Evolutionary conservation across 2,888 invertebrate species (phyloP).

Genomic region (Rhingia campestris): DNA sequence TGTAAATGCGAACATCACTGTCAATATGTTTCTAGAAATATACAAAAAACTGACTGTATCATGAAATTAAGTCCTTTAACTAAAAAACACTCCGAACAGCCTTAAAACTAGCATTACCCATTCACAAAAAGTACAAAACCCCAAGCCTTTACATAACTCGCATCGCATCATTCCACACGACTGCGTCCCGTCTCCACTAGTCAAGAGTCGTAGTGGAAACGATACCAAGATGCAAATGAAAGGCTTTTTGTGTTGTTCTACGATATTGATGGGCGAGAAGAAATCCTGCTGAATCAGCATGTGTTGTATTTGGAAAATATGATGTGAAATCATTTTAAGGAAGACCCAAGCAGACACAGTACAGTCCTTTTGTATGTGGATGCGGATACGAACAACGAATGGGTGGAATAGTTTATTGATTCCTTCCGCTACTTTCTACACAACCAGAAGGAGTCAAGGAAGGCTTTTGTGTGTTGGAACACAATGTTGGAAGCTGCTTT

Average conservation of each 20-base stretch:
- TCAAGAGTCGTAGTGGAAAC: neutral
- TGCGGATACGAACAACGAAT: constrained; percentile 19
- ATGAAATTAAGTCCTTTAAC: too few relatives aligned
- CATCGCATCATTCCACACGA: too few relatives aligned
- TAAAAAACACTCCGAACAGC: too few relatives aligned
- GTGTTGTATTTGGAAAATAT: constrained; percentile 33
- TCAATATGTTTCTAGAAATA: too few relatives aligned
- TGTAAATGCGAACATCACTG: too few relatives aligned
- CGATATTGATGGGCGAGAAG: constrained; percentile 36
- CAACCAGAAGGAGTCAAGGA: neutral
- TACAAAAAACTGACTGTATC: too few relatives aligned
- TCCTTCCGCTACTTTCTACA: constrained; percentile 28
- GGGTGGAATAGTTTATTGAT: constrained; percentile 42
- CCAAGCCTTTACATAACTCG: too few relatives aligned
- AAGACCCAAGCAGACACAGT: constrained; percentile 13
- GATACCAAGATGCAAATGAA: constrained; percentile 44
- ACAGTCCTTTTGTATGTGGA: neutral
- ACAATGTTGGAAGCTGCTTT: neutral
- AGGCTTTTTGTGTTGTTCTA: constrained; percentile 21
- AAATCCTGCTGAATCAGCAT: constrained; percentile 49
- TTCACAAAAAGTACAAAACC: too few relatives aligned
- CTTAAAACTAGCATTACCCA: too few relatives aligned
- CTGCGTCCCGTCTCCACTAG: neutral
- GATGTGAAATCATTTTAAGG: constrained; percentile 36
- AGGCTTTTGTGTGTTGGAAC: constrained; percentile 22